Conservation (phyloP, 2,113 vertebrate species). For the Ramphastos sulfuratus region DNA sequence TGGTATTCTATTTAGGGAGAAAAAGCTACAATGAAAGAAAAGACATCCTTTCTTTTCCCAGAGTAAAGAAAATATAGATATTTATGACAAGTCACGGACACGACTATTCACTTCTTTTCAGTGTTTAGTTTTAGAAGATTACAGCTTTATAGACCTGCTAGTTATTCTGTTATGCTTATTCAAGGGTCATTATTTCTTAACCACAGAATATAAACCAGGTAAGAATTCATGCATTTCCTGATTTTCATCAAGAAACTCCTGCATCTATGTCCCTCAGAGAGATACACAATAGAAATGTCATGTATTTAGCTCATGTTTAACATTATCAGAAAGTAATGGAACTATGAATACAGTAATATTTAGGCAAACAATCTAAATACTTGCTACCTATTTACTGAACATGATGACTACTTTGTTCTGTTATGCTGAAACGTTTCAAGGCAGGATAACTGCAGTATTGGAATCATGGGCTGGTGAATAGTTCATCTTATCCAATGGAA, state of each 20-base stretch:
- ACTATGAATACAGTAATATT: background rate
- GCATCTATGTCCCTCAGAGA: background rate
- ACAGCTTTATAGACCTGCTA: background rate
- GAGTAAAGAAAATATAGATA: background rate
- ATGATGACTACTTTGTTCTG: background rate
- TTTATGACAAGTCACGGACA: background rate
- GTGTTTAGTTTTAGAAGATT: background rate
- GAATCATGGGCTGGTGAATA: background rate
- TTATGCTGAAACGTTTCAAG: background rate
- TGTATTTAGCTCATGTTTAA: background rate
- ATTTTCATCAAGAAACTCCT: background rate
- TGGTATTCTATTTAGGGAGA: slow-evolving; percentile 49
- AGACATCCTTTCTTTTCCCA: background rate
- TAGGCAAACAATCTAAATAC: background rate
- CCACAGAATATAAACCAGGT: background rate
- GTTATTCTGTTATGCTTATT: background rate
- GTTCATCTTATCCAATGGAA: background rate
- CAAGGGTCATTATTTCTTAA: background rate
- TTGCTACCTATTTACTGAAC: background rate
- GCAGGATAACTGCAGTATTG: background rate
- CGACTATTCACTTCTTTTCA: background rate
- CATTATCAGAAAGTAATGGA: background rate
- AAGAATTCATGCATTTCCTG: background rate
- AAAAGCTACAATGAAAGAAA: background rate
- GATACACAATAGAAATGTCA: background rate